Conservation (phyloP, 2,797 vertebrate genomes). For the Aselliscus stoliczkanus region DNA sequence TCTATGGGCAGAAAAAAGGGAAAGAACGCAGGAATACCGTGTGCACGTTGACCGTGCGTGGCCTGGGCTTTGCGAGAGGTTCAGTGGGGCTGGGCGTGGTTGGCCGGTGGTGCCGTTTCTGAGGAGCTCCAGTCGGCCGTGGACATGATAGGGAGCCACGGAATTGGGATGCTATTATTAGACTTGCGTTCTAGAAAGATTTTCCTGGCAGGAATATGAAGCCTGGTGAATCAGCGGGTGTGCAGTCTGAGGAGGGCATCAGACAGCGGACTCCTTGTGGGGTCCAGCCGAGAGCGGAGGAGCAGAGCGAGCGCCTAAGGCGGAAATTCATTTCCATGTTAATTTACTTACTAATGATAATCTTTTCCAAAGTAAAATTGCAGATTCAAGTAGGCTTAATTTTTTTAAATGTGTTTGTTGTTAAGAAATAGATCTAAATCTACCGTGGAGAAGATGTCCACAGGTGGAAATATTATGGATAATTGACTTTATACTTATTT, state of each 20-base stretch:
- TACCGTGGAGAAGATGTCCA: not conserved
- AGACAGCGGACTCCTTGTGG: not conserved
- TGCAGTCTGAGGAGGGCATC: not conserved
- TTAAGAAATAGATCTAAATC: not conserved
- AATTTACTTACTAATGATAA: not conserved
- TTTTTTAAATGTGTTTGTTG: constrained; percentile 2
- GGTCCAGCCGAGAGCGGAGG: not conserved
- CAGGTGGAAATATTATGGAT: not conserved
- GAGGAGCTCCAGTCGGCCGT: not conserved
- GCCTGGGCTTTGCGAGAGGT: not conserved
- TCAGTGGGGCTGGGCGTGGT: not conserved
- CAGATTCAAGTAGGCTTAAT: not conserved
- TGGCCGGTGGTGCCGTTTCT: fast-evolving
- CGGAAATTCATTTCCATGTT: not conserved
- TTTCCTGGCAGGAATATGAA: not conserved
- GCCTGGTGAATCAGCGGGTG: not conserved
- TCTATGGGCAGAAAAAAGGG: not conserved
- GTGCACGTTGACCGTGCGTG: not conserved
- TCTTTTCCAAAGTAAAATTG: not conserved
- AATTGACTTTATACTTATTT: not conserved
- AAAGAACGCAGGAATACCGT: not conserved
- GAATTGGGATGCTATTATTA: not conserved
- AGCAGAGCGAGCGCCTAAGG: not conserved
- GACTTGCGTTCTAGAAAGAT: not conserved
- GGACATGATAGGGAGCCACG: not conserved